Conservation (phyloP, 2,888 invertebrate genomes). For the Formica aserva region DNA sequence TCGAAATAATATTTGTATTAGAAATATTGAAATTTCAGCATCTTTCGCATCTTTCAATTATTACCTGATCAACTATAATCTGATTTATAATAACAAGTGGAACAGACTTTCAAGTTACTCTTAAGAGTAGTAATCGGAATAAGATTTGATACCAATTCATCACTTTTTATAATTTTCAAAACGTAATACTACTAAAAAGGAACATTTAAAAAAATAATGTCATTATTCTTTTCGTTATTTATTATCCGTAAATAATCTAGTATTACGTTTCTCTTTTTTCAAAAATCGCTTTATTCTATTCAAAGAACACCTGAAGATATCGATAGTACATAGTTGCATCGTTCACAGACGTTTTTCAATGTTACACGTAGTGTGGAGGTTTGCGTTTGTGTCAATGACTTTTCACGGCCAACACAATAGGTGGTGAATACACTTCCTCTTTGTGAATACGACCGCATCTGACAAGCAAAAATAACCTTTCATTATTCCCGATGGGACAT, state of each 20-base stretch:
- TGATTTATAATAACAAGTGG: neutral
- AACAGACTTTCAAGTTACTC: neutral
- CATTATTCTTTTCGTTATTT: neutral
- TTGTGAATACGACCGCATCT: slow-evolving; percentile 6
- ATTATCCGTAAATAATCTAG: neutral
- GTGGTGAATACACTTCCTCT: neutral
- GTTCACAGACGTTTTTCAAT: slow-evolving; percentile 11
- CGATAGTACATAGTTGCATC: neutral
- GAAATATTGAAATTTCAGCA: neutral
- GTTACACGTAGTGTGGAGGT: slow-evolving; percentile 32
- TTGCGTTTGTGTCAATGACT: slow-evolving; percentile 49
- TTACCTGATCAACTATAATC: neutral
- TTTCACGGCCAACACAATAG: slow-evolving; percentile 28
- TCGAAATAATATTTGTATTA: neutral
- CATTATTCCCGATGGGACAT: slow-evolving; percentile 8
- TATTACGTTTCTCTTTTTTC: neutral
- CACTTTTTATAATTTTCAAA: neutral
- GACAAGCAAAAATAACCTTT: neutral
- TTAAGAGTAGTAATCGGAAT: neutral
- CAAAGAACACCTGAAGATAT: neutral
- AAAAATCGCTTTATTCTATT: neutral
- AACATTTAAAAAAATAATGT: neutral
- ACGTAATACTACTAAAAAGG: neutral
- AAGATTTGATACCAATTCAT: neutral
- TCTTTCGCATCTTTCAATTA: neutral